A percentile compares a stretch with the other conserved stretches of the same genome.
phyloP scores from a whole-genome alignment of 1,140 invertebrate genomes.

The Planococcus citri region DNA sequence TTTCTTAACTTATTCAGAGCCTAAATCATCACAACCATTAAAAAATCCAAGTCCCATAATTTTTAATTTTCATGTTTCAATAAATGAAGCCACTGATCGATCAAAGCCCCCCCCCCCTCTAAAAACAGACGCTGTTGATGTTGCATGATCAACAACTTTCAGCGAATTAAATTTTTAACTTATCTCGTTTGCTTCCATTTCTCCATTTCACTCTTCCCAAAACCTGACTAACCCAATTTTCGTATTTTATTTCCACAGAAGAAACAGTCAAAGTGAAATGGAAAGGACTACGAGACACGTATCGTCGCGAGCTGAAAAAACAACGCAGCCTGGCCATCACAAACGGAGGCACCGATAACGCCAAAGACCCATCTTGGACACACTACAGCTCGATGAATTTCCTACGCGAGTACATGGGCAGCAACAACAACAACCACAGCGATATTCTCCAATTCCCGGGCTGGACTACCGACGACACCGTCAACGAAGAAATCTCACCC shows the following conservation, averaged over 20 bases:
- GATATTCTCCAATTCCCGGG: background rate
- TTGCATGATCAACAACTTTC: no score
- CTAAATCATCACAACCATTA: no score
- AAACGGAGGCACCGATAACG: background rate
- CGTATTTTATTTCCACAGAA: background rate
- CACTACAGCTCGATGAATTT: conserved; percentile 14
- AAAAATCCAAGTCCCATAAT: no score
- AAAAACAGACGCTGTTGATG: no score
- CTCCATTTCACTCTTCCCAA: no score
- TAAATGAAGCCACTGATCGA: no score
- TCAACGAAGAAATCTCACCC: background rate
- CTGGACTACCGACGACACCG: background rate
- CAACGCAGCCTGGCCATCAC: background rate
- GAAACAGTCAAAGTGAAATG: conserved; percentile 13
- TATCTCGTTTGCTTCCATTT: no score
- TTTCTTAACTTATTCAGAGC: no score
- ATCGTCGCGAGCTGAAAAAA: conserved; percentile 9
- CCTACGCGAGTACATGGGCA: conserved; percentile 13
- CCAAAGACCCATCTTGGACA: background rate
- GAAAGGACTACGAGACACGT: conserved; percentile 12
- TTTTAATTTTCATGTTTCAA: no score
- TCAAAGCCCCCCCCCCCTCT: no score
- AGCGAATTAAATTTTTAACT: no score
- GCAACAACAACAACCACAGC: conserved; percentile 5
- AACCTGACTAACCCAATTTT: background rate